Conservation (phyloP, 2,888 invertebrate genomes). For the Eurytoma adleriae region DNA sequence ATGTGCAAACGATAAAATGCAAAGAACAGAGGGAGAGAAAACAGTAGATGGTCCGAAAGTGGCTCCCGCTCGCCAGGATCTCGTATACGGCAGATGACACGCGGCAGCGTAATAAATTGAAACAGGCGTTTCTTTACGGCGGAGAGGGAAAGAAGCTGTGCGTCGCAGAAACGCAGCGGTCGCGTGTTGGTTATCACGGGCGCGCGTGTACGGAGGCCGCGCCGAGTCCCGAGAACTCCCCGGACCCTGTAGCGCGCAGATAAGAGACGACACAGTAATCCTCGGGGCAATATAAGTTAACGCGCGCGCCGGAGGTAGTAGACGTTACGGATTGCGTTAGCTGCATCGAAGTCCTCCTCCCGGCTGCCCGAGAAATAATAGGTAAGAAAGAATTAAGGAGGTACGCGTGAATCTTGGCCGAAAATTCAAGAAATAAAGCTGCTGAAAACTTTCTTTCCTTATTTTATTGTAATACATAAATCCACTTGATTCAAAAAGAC, state of each 20-base stretch:
- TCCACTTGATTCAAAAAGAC: no score
- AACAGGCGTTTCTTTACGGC: conserved; percentile 65
- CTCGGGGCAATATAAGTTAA: conserved; percentile 73
- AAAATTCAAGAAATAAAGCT: no score
- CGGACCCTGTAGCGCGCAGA: conserved; percentile 67
- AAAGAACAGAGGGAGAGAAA: background rate
- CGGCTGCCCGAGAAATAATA: conserved; percentile 17
- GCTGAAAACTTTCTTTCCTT: no score
- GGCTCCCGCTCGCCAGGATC: background rate
- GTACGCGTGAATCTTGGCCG: background rate
- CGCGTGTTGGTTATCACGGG: conserved; percentile 12
- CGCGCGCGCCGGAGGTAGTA: conserved; percentile 59
- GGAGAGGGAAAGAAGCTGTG: conserved; percentile 1
- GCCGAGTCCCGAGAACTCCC: background rate
- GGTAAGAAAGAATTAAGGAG: conserved; percentile 1
- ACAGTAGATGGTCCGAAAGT: conserved; percentile 13
- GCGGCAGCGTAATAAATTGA: conserved; percentile 69
- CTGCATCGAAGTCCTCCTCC: background rate
- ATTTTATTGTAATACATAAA: no score
- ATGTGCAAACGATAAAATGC: background rate
- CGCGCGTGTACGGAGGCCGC: background rate
- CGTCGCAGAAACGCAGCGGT: background rate
- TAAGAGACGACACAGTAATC: conserved; percentile 74
- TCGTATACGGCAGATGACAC: conserved; percentile 22
- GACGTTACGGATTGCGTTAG: conserved; percentile 70